Evolutionary conservation across 2,113 vertebrate genomes (phyloP).

Genomic region (Thamnaconus septentrionalis): DNA sequence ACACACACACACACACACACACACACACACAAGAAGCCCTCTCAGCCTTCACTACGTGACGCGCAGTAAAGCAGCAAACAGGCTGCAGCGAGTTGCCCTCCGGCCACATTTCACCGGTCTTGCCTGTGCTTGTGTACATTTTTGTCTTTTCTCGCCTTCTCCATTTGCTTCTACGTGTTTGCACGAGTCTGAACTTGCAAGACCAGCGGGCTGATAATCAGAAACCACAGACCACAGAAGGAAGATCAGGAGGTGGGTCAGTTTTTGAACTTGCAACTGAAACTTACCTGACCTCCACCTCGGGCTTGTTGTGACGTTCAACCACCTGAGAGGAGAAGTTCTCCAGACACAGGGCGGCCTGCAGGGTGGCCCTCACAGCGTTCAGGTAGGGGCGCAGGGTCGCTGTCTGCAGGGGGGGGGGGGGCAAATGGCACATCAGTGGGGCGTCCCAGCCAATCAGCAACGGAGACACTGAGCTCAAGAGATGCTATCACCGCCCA

Average conservation of each 20-base stretch:
- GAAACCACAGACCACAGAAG: constrained; percentile 10
- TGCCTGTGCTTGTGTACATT: constrained; percentile 24
- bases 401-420: constrained; percentile 80
- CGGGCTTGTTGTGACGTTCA: constrained; percentile 97
- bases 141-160: constrained; percentile 7
- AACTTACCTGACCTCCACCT: constrained; percentile 96
- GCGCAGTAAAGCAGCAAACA: constrained; percentile 3
- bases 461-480: no score
- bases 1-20: no score
- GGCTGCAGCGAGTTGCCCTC: constrained; percentile 9
- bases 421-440: background rate
- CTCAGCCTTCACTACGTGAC: background rate
- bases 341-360: constrained; percentile 96
- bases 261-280: background rate
- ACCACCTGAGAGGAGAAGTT: constrained; percentile 99
- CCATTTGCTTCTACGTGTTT: constrained; percentile 31
- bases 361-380: constrained; percentile 93
- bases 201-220: constrained; percentile 23
- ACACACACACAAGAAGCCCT: no score
- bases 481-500: no score
- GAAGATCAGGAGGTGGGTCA: background rate
- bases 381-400: constrained; percentile 97
- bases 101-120: constrained; percentile 4
- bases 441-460: background rate
- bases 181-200: constrained; percentile 38